Evolutionary conservation across 2,797 vertebrate genomes (phyloP).

Genomic region (Sebastolobus altivelis): DNA sequence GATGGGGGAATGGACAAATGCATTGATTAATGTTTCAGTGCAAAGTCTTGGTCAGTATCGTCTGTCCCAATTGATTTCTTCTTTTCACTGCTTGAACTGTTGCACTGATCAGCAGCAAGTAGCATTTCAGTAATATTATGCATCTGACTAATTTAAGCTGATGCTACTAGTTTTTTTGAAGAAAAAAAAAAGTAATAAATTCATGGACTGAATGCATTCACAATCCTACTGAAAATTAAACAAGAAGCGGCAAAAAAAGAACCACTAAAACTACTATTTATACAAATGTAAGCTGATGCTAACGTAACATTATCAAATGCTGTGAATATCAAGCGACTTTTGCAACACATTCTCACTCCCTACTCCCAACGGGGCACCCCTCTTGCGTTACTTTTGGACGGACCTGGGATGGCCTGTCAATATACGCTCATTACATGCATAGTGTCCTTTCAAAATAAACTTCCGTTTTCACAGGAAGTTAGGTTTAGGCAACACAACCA

Average conservation of each 20-base stretch:
- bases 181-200: not conserved
- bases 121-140: not conserved
- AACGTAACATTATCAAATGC: not conserved
- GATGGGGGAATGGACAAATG: not conserved
- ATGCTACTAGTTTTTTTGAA: not conserved
- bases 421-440: no score
- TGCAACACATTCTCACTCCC: no score
- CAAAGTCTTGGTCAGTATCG: not conserved
- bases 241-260: not conserved
- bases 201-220: not conserved
- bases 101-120: not conserved
- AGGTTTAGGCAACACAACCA: no score
- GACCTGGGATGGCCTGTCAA: no score
- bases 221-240: not conserved
- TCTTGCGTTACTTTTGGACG: no score
- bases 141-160: not conserved
- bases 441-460: no score
- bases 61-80: not conserved
- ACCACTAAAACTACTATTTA: not conserved
- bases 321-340: no score
- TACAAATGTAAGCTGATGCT: not conserved
- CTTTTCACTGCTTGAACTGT: not conserved
- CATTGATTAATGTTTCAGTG: not conserved
- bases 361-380: no score
- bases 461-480: no score